Conservation (phyloP, 2,113 vertebrate genomes). For the Syngnathus floridae region DNA sequence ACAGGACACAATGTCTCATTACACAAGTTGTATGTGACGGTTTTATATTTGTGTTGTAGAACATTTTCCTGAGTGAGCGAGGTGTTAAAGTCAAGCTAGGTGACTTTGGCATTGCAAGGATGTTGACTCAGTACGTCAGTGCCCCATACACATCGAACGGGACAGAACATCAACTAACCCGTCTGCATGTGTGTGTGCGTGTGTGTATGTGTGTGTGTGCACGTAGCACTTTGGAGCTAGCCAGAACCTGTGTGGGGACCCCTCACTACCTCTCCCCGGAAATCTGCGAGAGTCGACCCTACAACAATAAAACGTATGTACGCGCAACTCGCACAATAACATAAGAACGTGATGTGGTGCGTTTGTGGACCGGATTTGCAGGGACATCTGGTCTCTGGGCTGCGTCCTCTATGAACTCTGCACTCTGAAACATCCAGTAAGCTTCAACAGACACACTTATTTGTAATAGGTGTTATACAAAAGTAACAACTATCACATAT, state of each 20-base stretch:
- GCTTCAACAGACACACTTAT: slow-evolving; percentile 34
- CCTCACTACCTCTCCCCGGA: slow-evolving; percentile 91
- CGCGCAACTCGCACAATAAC: neutral
- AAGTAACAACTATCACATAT: no score
- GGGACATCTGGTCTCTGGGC: slow-evolving; percentile 90
- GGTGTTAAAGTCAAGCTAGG: slow-evolving; percentile 83
- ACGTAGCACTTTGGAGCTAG: slow-evolving; percentile 83
- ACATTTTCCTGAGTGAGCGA: slow-evolving; percentile 84
- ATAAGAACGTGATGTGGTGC: neutral
- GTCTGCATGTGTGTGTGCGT: neutral
- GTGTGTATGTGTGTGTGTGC: slow-evolving; percentile 12
- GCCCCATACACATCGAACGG: slow-evolving; percentile 17
- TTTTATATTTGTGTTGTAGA: slow-evolving; percentile 66
- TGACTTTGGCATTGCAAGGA: slow-evolving; percentile 89
- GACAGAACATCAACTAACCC: neutral
- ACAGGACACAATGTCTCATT: neutral
- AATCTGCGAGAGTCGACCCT: slow-evolving; percentile 87
- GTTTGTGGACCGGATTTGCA: slow-evolving; percentile 37
- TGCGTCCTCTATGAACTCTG: slow-evolving; percentile 88
- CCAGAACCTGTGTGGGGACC: slow-evolving; percentile 82
- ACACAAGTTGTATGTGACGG: neutral
- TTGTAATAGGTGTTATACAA: no score
- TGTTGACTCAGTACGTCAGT: slow-evolving; percentile 82
- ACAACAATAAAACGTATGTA: slow-evolving; percentile 92
- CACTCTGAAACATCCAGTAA: slow-evolving; percentile 83